These are phyloP conservation scores for Uropsilus gracilis DNA, from an alignment of 2,113 vertebrate genomes.

Conservation along the genomic window DNA sequence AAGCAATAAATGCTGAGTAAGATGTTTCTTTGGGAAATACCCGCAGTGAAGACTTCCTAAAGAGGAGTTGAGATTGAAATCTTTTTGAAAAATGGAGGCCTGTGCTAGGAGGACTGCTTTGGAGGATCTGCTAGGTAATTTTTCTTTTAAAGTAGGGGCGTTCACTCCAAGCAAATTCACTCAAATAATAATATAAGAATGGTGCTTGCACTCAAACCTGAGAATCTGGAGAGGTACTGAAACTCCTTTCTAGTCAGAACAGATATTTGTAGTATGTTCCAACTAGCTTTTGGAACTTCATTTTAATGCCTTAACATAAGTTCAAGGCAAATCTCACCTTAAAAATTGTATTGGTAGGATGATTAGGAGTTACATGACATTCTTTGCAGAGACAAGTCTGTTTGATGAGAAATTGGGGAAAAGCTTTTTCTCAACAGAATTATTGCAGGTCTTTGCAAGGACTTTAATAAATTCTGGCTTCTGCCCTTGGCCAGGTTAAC, in stretches of 20 bases:
- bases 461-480: constrained; percentile 18
- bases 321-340: constrained; percentile 30
- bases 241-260: constrained; percentile 22
- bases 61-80: not conserved
- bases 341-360: not conserved
- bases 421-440: not conserved
- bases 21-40: constrained; percentile 47
- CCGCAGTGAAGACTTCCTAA: not conserved
- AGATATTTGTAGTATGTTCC: not conserved
- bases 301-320: constrained; percentile 11
- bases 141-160: not conserved
- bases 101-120: not conserved
- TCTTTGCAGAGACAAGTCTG: not conserved
- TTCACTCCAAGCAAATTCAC: not conserved
- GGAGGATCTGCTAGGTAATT: not conserved
- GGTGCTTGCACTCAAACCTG: not conserved
- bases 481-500: not conserved
- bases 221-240: constrained; percentile 7
- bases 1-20: constrained; percentile 45
- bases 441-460: not conserved
- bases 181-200: constrained; percentile 41
- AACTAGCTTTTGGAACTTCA: constrained; percentile 23
- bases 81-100: constrained; percentile 29
- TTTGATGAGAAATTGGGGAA: constrained; percentile 28
- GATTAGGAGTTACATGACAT: not conserved